A percentile compares a stretch with the other conserved stretches of the same genome.
phyloP scores from a whole-genome alignment of 1,140 invertebrate genomes.

The Rhopalosiphum maidis region DNA sequence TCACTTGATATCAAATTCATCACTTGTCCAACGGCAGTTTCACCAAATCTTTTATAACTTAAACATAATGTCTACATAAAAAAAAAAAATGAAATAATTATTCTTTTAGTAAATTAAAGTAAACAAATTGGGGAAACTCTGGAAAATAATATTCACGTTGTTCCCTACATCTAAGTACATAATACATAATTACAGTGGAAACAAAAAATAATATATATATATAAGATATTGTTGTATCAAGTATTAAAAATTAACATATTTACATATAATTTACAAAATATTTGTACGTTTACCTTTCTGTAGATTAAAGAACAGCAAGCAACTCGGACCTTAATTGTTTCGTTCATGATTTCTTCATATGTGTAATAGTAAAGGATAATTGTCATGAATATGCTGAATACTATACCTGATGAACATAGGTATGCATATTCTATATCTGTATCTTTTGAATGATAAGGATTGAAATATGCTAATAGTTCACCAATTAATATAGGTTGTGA shows the following conservation, averaged over 20 bases:
- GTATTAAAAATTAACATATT: no score
- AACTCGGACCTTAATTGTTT: neutral
- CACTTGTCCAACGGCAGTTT: constrained; percentile 85
- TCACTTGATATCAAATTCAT: constrained; percentile 94
- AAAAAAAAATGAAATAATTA: no score
- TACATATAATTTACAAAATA: no score
- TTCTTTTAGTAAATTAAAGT: no score
- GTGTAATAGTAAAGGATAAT: neutral
- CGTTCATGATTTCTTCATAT: neutral
- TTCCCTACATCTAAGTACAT: no score
- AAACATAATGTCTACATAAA: constrained; percentile 68
- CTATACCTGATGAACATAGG: neutral
- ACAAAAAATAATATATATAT: no score
- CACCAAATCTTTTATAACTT: constrained; percentile 72
- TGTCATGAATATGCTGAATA: neutral
- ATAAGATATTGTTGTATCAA: no score
- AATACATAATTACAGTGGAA: no score
- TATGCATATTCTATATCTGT: neutral
- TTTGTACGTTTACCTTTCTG: neutral
- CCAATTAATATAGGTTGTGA: neutral
- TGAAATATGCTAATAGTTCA: neutral
- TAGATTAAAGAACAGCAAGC: neutral
- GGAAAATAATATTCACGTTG: no score
- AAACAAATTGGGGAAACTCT: neutral
- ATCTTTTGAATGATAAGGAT: neutral